Conservation (phyloP, 1,140 invertebrate genomes). For the Drosophila watanabei region DNA sequence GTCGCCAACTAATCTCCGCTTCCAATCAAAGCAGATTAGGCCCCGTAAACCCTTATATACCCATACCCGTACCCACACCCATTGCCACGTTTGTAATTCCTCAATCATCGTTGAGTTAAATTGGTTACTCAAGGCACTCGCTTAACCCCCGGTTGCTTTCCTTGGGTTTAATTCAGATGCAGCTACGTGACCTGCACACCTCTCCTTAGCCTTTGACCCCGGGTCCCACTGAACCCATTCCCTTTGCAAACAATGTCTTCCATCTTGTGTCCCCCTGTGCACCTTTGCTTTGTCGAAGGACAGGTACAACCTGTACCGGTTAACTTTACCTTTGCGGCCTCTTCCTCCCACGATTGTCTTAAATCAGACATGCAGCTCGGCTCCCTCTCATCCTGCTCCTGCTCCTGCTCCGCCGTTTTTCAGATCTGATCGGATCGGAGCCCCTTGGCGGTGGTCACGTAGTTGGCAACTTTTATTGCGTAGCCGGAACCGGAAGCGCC, state of each 20-base stretch:
- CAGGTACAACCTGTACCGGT: conserved; percentile 24
- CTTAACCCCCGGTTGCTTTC: conserved; percentile 7
- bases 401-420: not conserved
- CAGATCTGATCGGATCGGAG: conserved; percentile 12
- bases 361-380: conserved; percentile 55
- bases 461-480: conserved; percentile 70
- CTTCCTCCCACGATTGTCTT: conserved; percentile 51
- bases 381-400: not conserved
- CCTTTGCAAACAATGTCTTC: conserved; percentile 51
- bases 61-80: not conserved
- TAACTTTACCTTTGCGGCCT: conserved; percentile 26
- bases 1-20: conserved; percentile 42
- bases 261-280: not conserved
- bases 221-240: not conserved
- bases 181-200: conserved; percentile 60
- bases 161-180: conserved; percentile 35
- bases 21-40: conserved; percentile 65
- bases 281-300: not conserved
- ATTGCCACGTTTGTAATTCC: not conserved
- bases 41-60: not conserved
- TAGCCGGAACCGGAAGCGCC: conserved; percentile 67
- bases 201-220: conserved; percentile 2
- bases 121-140: conserved; percentile 25
- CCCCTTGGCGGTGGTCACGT: conserved; percentile 54
- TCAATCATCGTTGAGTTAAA: conserved; percentile 43